Evolutionary conservation across 2,888 invertebrate genomes (phyloP).

Genomic region (Amblyteles armatorius): DNA sequence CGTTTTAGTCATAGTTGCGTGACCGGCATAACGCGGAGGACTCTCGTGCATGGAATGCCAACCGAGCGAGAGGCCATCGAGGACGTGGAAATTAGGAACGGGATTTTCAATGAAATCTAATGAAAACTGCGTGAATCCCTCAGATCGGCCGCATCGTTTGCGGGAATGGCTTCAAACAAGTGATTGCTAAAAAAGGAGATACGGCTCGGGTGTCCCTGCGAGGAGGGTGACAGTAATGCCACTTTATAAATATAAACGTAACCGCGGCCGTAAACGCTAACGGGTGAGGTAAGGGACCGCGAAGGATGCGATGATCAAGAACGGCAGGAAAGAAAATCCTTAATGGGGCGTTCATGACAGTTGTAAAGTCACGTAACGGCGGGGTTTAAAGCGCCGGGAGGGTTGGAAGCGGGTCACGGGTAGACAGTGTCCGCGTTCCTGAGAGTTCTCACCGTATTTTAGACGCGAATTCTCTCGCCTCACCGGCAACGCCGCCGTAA

Average conservation of each 20-base stretch:
- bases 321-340: conserved; percentile 37
- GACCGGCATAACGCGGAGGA: conserved; percentile 54
- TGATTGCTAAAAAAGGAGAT: neutral
- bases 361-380: conserved; percentile 52
- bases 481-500: conserved; percentile 42
- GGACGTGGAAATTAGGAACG: conserved; percentile 3
- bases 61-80: neutral
- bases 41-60: conserved; percentile 39
- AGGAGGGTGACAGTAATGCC: conserved; percentile 15
- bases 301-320: neutral
- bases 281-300: neutral
- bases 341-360: conserved; percentile 53
- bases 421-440: conserved; percentile 26
- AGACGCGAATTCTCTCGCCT: conserved; percentile 13
- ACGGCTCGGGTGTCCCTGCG: conserved; percentile 5
- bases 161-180: neutral
- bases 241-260: conserved; percentile 21
- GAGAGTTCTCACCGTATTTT: conserved; percentile 19
- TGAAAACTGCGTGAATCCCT: conserved; percentile 22
- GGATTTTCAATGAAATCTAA: conserved; percentile 29
- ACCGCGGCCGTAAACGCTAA: conserved; percentile 26
- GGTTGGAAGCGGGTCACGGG: neutral
- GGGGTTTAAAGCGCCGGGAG: conserved; percentile 32
- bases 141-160: neutral
- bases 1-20: conserved; percentile 60